A percentile compares a stretch with the other conserved stretches of the same genome.
Conservation (phyloP, 2,113 vertebrate species). For the Nicator chloris region DNA sequence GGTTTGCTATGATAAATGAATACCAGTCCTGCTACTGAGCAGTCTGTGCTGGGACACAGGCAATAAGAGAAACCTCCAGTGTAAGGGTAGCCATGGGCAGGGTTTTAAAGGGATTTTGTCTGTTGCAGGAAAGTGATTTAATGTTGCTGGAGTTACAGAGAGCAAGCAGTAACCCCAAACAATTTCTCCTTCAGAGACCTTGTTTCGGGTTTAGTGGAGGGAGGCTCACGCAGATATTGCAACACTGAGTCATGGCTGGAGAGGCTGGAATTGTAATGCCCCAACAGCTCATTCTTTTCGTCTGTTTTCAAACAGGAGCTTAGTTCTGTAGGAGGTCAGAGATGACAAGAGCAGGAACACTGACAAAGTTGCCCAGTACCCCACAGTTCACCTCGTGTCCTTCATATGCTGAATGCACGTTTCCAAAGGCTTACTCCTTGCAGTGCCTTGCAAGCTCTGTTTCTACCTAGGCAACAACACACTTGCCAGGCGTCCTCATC, state of each 20-base stretch:
- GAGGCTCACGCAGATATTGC: background rate
- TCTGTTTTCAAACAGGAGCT: background rate
- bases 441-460: background rate
- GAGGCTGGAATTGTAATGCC: background rate
- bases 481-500: background rate
- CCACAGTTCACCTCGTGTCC: background rate
- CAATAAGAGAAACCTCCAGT: background rate
- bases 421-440: background rate
- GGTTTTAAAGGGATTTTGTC: background rate
- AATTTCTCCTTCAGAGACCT: background rate
- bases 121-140: background rate
- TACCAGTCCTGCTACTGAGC: background rate
- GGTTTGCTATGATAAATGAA: background rate
- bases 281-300: background rate
- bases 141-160: background rate
- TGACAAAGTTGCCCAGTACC: background rate
- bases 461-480: background rate
- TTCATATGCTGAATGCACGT: fast-evolving
- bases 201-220: background rate
- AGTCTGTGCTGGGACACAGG: background rate
- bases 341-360: background rate
- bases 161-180: background rate
- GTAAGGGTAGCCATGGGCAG: background rate
- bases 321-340: background rate
- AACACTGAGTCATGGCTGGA: background rate